These are phyloP conservation scores for Phalloptychus januarius DNA, from an alignment of 2,797 vertebrate genomes.

Conservation along the genomic window DNA sequence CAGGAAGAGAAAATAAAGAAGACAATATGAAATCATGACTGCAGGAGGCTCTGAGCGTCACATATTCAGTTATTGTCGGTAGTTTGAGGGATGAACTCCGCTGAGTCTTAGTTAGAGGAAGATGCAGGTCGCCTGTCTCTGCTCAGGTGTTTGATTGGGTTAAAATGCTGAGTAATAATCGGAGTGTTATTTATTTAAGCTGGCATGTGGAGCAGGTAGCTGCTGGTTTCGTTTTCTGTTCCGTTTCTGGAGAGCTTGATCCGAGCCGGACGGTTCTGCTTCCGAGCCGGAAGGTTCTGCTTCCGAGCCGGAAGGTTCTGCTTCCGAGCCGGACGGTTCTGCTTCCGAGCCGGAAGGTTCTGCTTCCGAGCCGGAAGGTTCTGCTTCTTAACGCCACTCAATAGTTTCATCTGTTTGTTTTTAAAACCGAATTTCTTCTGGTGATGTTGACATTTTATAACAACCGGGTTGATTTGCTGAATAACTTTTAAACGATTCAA, in stretches of 20 bases:
- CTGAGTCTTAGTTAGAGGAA: background rate
- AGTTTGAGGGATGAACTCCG: background rate
- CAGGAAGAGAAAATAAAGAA: slow-evolving; percentile 3
- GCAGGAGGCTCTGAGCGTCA: fast-evolving
- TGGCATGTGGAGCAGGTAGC: background rate
- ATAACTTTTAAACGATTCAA: background rate
- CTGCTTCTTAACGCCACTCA: background rate
- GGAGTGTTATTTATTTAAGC: too few species aligned
- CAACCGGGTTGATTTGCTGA: background rate
- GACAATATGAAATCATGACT: background rate
- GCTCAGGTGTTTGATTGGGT: background rate
- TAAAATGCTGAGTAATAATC: background rate
- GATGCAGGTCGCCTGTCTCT: slow-evolving; percentile 11
- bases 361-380: slow-evolving; percentile 65
- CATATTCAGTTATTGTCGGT: background rate
- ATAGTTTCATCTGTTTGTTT: background rate
- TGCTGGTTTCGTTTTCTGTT: slow-evolving; percentile 52
- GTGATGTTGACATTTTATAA: background rate
- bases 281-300: too few species aligned
- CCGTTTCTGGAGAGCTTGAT: slow-evolving; percentile 1
- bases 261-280: slow-evolving; percentile 72
- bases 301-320: slow-evolving; percentile 71
- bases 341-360: too few species aligned
- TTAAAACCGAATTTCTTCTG: background rate
- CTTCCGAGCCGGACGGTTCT: too few species aligned